phyloP scores from a whole-genome alignment of 2,113 vertebrate species.

The Plestiodon gilberti region DNA sequence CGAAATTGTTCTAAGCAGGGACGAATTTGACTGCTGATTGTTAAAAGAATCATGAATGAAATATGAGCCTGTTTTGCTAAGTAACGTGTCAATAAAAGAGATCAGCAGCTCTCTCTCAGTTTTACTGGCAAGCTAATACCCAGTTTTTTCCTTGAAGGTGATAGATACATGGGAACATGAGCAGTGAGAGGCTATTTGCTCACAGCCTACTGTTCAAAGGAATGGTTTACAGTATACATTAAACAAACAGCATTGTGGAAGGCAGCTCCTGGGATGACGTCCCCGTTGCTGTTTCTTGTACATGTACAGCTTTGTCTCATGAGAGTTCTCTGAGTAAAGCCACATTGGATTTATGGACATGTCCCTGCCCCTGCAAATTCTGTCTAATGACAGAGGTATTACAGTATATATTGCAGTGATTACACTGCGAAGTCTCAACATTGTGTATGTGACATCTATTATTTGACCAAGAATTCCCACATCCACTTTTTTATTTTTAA shows the following conservation, averaged over 20 bases:
- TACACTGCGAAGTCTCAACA: background rate
- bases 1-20: background rate
- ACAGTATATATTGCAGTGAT: background rate
- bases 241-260: background rate
- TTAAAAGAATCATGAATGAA: conserved; percentile 22
- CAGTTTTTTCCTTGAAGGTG: background rate
- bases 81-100: conserved; percentile 20
- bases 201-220: background rate
- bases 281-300: background rate
- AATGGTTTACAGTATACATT: background rate
- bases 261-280: background rate
- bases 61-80: conserved; percentile 10
- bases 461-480: background rate
- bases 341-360: background rate
- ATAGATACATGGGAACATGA: background rate
- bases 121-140: background rate
- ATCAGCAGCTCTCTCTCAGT: background rate
- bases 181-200: background rate
- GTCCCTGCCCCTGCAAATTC: background rate
- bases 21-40: conserved; percentile 36
- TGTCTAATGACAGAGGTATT: background rate
- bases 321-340: background rate
- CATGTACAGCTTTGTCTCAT: background rate
- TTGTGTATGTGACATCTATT: background rate
- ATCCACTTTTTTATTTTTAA: background rate